Evolutionary conservation across 1,140 invertebrate species (phyloP).

Genomic region (Bacillus rossius): DNA sequence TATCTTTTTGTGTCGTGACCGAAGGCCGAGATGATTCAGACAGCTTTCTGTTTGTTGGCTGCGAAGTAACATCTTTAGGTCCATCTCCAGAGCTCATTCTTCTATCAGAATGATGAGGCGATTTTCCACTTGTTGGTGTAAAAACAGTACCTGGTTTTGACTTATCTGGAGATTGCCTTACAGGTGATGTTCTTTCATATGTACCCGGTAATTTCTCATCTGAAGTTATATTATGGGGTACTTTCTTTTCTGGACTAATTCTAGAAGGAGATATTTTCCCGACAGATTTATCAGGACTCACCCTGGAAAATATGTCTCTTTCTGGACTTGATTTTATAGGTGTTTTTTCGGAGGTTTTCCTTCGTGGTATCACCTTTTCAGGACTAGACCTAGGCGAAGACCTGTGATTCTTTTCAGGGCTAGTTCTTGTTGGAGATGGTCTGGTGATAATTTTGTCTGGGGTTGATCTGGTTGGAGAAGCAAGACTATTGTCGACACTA

Average conservation of each 20-base stretch:
- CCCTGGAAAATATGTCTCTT: not conserved
- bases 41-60: conserved; percentile 14
- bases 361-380: conserved; percentile 7
- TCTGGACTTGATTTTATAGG: not conserved
- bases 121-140: not conserved
- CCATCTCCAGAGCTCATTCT: conserved; percentile 25
- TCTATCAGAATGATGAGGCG: not conserved
- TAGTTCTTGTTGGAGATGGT: conserved; percentile 9
- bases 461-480: conserved; percentile 3
- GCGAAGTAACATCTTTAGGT: conserved; percentile 9
- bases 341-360: conserved; percentile 5
- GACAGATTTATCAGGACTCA: conserved; percentile 14
- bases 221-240: too few species aligned
- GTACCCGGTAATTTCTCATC: too few species aligned
- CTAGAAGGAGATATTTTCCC: too few species aligned
- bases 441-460: conserved; percentile 2
- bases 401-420: conserved; percentile 5
- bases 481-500: conserved; percentile 7
- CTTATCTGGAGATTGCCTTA: not conserved
- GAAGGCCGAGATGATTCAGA: conserved; percentile 16
- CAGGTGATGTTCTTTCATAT: not conserved
- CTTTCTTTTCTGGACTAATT: too few species aligned
- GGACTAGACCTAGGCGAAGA: not conserved
- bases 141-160: not conserved
- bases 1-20: not conserved